A percentile compares a stretch with the other conserved stretches of the same genome.
Evolutionary conservation across 2,888 invertebrate species (phyloP).

Genomic region (Chrysomela aeneicollis): DNA sequence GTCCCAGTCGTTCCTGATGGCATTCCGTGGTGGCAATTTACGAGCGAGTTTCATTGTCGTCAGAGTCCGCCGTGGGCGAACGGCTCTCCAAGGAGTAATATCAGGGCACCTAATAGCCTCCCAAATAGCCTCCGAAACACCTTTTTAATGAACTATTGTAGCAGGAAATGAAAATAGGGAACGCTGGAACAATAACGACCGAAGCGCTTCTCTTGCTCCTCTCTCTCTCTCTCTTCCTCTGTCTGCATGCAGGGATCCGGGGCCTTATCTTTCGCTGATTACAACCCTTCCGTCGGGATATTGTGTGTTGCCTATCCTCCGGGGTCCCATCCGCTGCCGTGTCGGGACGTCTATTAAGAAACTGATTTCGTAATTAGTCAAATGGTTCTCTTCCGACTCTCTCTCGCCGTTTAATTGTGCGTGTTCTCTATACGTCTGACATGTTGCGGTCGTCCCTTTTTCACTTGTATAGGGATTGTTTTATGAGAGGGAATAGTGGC

Average conservation of each 20-base stretch:
- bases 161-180: slow-evolving; percentile 64
- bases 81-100: slow-evolving; percentile 64
- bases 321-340: slow-evolving; percentile 49
- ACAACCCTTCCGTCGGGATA: slow-evolving; percentile 53
- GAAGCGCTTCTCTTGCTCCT: slow-evolving; percentile 21
- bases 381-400: slow-evolving; percentile 49
- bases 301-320: slow-evolving; percentile 43
- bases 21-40: slow-evolving; percentile 58
- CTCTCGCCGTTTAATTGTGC: slow-evolving; percentile 46
- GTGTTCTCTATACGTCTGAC: neutral
- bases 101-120: slow-evolving; percentile 71
- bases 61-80: slow-evolving; percentile 61
- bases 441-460: neutral
- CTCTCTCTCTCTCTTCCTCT: slow-evolving; percentile 37
- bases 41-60: slow-evolving; percentile 63
- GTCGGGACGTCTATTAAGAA: slow-evolving; percentile 55
- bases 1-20: too few species aligned
- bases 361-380: slow-evolving; percentile 55
- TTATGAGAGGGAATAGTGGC: too few species aligned
- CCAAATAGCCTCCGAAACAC: slow-evolving; percentile 76
- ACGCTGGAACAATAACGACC: slow-evolving; percentile 56
- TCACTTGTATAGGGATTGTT: too few species aligned
- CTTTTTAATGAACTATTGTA: slow-evolving; percentile 76
- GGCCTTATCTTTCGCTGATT: slow-evolving; percentile 38
- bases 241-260: slow-evolving; percentile 43